Evolutionary conservation across 2,888 invertebrate species (phyloP), one percentile per base, ranked within the genome.

Genomic region (Parapristionchus giblindavisi): DNA sequence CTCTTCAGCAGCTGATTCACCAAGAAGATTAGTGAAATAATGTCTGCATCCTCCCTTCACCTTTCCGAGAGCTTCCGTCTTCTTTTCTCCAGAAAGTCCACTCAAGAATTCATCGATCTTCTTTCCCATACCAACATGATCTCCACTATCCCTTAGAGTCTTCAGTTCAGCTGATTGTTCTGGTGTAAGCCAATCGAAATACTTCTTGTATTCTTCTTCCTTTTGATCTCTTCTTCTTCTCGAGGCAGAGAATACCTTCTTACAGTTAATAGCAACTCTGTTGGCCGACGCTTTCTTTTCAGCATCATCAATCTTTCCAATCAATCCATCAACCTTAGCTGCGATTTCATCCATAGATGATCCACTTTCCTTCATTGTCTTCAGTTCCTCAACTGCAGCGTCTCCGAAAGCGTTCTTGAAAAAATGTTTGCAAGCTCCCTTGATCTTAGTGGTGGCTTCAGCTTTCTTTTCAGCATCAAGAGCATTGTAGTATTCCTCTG

Each of bases 291-390:
- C 4, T 0, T n/a, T 4, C 17, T 2, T 0, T 65, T 6, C 34
- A 21, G 8, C 51, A 8, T 24, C 4, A 21, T 51, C 51, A 3
- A n/a, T 51, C 51, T 3, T 5, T 2, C 4, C 3, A n/a, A 21
- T n/a, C 5, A 52, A 52, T 52, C 5, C 52, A 21, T 8, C 3
- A 52, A 11, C 34, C 29, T 58, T 54, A 56, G 38, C 58, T 1
- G 6, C 71, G 14, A 56, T 71, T 1, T 58, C 58, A 34, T 71
- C 51, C 48, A 51, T 54, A 27, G 75, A 73, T 3, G 81, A 77
- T 2, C 84, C 84, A 43, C 75, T 75, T 63, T 84, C 84, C 71
- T 79, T 81, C 77, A 85, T 48, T 29, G 70, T 51, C 68, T 81
- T 81, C 48, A 85, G 24, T 51, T 81, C 77, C n/a, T 60, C 63